Percentiles rank a stretch among this genome's conserved stretches.
Evolutionary conservation across 2,797 vertebrate genomes (phyloP).

Genomic region (Chaunax sp.): DNA sequence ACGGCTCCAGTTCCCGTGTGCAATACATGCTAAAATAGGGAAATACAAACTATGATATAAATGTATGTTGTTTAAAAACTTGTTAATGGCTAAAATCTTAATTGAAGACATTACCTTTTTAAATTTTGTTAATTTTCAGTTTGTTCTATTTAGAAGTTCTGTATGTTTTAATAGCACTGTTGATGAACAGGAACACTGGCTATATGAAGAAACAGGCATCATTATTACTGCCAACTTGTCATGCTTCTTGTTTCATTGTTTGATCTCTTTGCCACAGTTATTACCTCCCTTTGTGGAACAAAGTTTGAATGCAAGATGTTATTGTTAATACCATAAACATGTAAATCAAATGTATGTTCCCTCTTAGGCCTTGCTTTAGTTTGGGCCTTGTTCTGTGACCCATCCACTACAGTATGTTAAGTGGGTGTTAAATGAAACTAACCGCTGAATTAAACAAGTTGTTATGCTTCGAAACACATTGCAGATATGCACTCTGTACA

Average conservation of each 20-base stretch:
- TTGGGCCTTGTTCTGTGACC: constrained; percentile 70
- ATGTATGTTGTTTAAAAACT: constrained; percentile 70
- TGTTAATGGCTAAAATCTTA: constrained; percentile 75
- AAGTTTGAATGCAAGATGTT: constrained; percentile 73
- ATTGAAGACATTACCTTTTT: constrained; percentile 77
- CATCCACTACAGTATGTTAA: constrained; percentile 73
- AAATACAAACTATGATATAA: constrained; percentile 70
- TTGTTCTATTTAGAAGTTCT: constrained; percentile 71
- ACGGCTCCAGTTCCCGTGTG: constrained; percentile 65
- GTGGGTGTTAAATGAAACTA: constrained; percentile 74
- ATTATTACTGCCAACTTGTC: constrained; percentile 60
- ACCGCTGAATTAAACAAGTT: constrained; percentile 78
- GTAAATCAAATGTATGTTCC: constrained; percentile 72
- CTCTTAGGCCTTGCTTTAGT: constrained; percentile 60
- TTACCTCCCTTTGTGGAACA: constrained; percentile 64
- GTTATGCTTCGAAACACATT: constrained; percentile 68
- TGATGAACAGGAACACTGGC: constrained; percentile 64
- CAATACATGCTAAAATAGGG: constrained; percentile 75
- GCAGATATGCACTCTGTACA: constrained; percentile 62
- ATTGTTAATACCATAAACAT: constrained; percentile 69
- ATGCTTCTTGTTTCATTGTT: constrained; percentile 69
- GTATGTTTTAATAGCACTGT: constrained; percentile 76
- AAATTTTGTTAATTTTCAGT: constrained; percentile 65
- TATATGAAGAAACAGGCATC: constrained; percentile 56
- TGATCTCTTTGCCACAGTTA: constrained; percentile 70